These are phyloP conservation scores for Conus betulinus DNA, from an alignment of 1,140 invertebrate genomes.

Conservation along the genomic window DNA sequence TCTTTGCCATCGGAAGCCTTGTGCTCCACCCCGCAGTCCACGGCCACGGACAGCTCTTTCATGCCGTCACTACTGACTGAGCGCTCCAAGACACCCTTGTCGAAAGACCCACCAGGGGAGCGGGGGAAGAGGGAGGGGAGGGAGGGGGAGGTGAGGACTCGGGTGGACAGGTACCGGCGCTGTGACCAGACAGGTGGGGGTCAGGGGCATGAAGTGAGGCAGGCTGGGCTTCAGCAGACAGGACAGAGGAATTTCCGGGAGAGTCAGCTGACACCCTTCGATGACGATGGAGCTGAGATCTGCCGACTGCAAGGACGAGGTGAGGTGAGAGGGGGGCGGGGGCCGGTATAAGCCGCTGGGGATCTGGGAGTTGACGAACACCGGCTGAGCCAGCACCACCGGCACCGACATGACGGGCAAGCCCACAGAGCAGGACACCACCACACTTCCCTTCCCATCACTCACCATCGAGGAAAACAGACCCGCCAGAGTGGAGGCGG, in stretches of 20 bases:
- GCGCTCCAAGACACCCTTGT: neutral
- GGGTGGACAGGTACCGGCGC: neutral
- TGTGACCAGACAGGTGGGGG: conserved; percentile 1
- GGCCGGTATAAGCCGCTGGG: conserved; percentile 32
- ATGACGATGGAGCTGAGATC: conserved; percentile 35
- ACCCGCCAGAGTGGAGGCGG: neutral
- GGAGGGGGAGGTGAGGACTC: neutral
- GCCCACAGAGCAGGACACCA: neutral
- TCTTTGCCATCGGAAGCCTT: neutral
- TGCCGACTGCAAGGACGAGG: neutral
- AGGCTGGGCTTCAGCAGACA: conserved; percentile 14
- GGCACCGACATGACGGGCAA: conserved; percentile 34
- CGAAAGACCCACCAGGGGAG: conserved; percentile 2
- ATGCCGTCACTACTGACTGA: neutral
- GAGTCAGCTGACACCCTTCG: conserved; percentile 37
- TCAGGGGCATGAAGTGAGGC: neutral
- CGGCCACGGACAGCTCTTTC: neutral
- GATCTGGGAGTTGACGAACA: conserved; percentile 48
- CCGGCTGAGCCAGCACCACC: conserved; percentile 47
- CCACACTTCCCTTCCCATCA: neutral
- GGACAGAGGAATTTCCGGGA: conserved; percentile 41
- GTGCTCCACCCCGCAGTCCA: neutral
- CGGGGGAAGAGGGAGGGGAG: neutral
- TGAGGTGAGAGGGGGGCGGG: neutral
- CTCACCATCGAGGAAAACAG: neutral